phyloP scores from a whole-genome alignment of 1,140 invertebrate genomes.

The Tetranychus cinnabarinus region DNA sequence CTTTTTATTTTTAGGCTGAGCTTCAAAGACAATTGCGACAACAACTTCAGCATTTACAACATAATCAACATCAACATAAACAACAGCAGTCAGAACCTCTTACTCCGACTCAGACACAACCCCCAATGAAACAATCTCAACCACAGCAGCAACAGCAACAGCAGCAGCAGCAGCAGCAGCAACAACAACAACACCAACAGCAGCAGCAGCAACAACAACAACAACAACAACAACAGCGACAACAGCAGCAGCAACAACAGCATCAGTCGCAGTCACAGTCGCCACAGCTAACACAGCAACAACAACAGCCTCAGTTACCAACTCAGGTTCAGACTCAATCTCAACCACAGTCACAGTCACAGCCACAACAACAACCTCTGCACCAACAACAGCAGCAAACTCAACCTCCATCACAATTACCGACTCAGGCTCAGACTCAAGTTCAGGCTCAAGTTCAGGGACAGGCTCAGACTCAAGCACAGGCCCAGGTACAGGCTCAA shows the following conservation, averaged over 20 bases:
- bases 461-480: not conserved
- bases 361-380: not conserved
- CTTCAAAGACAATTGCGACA: not conserved
- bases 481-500: no score
- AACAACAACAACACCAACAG: not conserved
- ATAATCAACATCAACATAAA: not conserved
- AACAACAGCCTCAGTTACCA: not conserved
- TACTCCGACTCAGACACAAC: not conserved
- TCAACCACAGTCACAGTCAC: not conserved
- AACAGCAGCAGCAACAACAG: not conserved
- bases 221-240: not conserved
- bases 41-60: not conserved
- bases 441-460: no score
- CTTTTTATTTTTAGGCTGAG: not conserved
- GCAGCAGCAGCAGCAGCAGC: not conserved
- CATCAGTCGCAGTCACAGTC: not conserved
- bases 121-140: not conserved
- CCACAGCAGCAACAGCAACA: not conserved
- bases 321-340: not conserved
- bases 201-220: not conserved
- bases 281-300: no score
- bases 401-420: no score
- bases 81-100: not conserved
- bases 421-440: not conserved
- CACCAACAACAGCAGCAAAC: not conserved